phyloP scores from a whole-genome alignment of 1,140 invertebrate genomes.

The Platyura marginata region DNA sequence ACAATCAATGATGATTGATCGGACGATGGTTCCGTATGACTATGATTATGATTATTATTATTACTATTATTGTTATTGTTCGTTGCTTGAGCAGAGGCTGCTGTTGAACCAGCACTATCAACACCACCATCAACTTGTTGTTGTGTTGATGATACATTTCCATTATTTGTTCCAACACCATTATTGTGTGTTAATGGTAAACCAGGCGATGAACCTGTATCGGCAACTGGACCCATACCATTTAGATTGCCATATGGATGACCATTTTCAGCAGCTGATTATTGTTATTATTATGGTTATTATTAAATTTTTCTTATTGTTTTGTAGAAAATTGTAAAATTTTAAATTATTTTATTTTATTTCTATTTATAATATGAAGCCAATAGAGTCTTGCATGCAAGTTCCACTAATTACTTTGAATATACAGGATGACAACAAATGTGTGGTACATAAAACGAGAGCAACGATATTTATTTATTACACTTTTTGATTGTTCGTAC shows the following conservation, averaged over 20 bases:
- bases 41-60: constrained; percentile 3
- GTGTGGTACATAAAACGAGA: too few relatives aligned
- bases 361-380: too few relatives aligned
- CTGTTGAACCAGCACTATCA: background rate
- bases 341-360: too few relatives aligned
- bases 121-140: background rate
- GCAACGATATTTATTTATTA: too few relatives aligned
- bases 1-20: constrained; percentile 28
- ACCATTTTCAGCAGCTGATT: constrained; percentile 12
- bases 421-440: too few relatives aligned
- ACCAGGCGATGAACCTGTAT: constrained; percentile 4
- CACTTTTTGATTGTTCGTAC: too few relatives aligned
- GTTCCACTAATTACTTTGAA: too few relatives aligned
- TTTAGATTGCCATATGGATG: constrained; percentile 11
- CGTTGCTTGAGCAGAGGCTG: background rate
- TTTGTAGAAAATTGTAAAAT: too few relatives aligned
- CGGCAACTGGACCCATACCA: constrained; percentile 11
- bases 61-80: background rate
- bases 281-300: too few relatives aligned
- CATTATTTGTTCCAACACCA: background rate
- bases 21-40: constrained; percentile 1
- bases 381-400: too few relatives aligned
- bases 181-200: constrained; percentile 3
- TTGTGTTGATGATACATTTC: constrained; percentile 1
- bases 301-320: too few relatives aligned